Evolutionary conservation across 1,140 invertebrate species (phyloP).

Genomic region (Drosophila tropicalis): DNA sequence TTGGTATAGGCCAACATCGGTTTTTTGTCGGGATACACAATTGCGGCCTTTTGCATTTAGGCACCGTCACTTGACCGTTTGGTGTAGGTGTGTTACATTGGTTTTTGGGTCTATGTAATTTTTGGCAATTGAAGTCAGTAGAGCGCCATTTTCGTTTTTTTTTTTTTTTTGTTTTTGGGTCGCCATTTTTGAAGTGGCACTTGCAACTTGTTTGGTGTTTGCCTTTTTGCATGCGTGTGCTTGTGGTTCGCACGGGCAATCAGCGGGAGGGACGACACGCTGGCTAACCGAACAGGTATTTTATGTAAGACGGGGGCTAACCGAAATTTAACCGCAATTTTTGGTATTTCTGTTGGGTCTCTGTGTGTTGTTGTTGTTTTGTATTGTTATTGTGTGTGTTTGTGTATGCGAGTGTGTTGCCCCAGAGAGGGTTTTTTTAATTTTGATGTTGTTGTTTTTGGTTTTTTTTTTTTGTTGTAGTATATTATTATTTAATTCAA

Average conservation of each 20-base stretch:
- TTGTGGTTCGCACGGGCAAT: conserved; percentile 30
- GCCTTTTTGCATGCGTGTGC: conserved; percentile 18
- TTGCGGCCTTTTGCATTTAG: conserved; percentile 27
- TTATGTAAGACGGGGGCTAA: conserved; percentile 59
- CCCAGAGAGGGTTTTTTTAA: conserved; percentile 24
- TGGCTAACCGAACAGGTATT: conserved; percentile 58
- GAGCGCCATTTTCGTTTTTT: conserved; percentile 14
- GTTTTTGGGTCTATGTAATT: background rate
- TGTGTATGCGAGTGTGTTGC: conserved; percentile 40
- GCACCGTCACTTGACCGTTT: background rate
- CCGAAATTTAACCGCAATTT: conserved; percentile 52
- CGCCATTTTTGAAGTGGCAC: conserved; percentile 18
- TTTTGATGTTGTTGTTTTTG: background rate
- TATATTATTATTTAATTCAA: conserved; percentile 54
- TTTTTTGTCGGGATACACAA: conserved; percentile 29
- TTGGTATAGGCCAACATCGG: conserved; percentile 17
- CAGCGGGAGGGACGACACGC: background rate
- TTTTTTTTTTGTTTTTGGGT: conserved; percentile 10
- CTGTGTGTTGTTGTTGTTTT: background rate
- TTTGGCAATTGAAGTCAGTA: conserved; percentile 9
- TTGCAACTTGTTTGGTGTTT: conserved; percentile 32
- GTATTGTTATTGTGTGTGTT: conserved; percentile 35
- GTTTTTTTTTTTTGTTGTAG: conserved; percentile 13
- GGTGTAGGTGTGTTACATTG: background rate
- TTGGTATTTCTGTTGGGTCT: conserved; percentile 14